phyloP scores from a whole-genome alignment of 1,140 invertebrate genomes.

The Drosophila bifasciata region DNA sequence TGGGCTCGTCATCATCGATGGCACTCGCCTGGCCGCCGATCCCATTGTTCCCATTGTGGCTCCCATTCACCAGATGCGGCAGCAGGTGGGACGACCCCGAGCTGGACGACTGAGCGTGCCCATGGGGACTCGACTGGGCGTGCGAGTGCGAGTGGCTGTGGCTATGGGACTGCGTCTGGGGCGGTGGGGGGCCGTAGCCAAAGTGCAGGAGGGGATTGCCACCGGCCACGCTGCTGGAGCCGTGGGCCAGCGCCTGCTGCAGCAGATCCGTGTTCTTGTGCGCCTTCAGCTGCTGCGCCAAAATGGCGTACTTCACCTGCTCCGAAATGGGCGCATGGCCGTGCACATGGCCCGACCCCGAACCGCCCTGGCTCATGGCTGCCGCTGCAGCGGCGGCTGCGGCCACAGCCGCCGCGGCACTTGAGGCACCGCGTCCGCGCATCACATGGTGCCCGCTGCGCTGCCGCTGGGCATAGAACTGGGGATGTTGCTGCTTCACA shows the following conservation, averaged over 20 bases:
- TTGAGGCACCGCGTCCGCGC: constrained; percentile 78
- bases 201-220: constrained; percentile 60
- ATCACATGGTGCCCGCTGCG: constrained; percentile 81
- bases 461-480: constrained; percentile 92
- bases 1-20: constrained; percentile 84
- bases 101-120: background rate
- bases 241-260: constrained; percentile 83
- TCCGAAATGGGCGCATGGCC: constrained; percentile 86
- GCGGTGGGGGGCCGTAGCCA: constrained; percentile 12
- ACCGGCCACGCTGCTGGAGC: constrained; percentile 66
- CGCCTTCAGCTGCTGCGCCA: constrained; percentile 90
- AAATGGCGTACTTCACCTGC: constrained; percentile 91
- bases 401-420: constrained; percentile 42
- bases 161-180: too few relatives aligned
- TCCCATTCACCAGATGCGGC: too few relatives aligned
- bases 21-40: constrained; percentile 13
- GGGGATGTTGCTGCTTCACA: constrained; percentile 96
- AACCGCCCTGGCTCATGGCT: constrained; percentile 32
- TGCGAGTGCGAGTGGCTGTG: too few relatives aligned
- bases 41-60: constrained; percentile 10
- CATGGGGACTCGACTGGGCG: background rate
- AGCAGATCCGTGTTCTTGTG: constrained; percentile 81
- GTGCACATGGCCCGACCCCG: constrained; percentile 7
- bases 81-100: background rate
- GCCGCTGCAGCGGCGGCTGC: constrained; percentile 50